Percentiles rank a stretch among this genome's conserved stretches.
These are phyloP conservation scores for Geodia barretti DNA, from an alignment of 37 sponge, comb jelly and placozoan species.

Conservation along the genomic window DNA sequence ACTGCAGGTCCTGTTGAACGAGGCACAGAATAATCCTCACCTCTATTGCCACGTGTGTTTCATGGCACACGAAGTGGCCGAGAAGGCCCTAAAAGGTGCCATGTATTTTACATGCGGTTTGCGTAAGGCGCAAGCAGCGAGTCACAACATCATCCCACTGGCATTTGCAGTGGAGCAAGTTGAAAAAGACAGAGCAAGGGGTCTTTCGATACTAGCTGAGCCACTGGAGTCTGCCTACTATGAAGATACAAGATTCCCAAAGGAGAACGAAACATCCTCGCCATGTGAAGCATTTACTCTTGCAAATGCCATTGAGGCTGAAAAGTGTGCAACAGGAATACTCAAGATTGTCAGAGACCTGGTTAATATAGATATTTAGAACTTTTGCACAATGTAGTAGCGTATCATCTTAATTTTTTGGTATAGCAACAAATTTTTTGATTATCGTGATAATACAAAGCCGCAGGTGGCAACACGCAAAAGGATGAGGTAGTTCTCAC, in stretches of 20 bases:
- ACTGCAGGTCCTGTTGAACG: not conserved
- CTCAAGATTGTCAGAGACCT: not conserved
- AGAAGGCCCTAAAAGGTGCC: slow-evolving; percentile 63
- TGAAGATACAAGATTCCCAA: slow-evolving; percentile 39
- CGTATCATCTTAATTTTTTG: not conserved
- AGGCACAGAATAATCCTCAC: not conserved
- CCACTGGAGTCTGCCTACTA: slow-evolving; percentile 20
- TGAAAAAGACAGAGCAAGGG: not conserved
- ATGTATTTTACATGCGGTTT: slow-evolving; percentile 46
- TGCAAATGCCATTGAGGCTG: not conserved
- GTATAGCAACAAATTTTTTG: not conserved
- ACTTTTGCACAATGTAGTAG: too few species aligned
- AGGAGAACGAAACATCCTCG: not conserved
- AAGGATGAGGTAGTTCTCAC: too few species aligned
- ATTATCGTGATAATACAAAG: not conserved
- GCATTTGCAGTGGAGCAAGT: not conserved
- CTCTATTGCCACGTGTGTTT: slow-evolving; percentile 48
- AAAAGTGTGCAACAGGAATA: slow-evolving; percentile 1
- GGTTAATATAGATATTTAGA: not conserved
- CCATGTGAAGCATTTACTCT: not conserved
- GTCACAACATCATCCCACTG: slow-evolving; percentile 3
- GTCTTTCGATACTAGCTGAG: not conserved
- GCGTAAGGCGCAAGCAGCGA: not conserved
- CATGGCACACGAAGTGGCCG: slow-evolving; percentile 57
- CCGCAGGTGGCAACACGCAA: too few species aligned